phyloP scores from a whole-genome alignment of 1,140 invertebrate genomes.

The Penaeus chinensis region DNA sequence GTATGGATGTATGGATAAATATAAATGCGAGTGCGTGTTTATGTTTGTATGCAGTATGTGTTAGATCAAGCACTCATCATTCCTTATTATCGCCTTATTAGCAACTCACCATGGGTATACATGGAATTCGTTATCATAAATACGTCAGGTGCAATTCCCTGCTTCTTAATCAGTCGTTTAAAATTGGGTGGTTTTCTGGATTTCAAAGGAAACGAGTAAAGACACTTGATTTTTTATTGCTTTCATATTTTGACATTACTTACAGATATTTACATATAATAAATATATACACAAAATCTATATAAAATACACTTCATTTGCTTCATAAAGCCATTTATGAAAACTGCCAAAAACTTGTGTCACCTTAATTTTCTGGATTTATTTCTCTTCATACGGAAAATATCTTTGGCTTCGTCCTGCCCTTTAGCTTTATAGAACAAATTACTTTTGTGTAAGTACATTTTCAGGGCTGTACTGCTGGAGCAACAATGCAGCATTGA shows the following conservation, averaged over 20 bases:
- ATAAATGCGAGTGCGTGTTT: not conserved
- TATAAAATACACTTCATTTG: slow-evolving; percentile 59
- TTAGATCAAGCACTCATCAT: not conserved
- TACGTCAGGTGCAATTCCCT: not conserved
- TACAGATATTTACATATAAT: slow-evolving; percentile 61
- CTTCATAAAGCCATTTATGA: slow-evolving; percentile 61
- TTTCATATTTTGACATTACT: slow-evolving; percentile 57
- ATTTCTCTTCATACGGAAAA: slow-evolving; percentile 23
- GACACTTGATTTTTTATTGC: slow-evolving; percentile 61
- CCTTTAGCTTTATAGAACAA: slow-evolving; percentile 41
- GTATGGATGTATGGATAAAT: not conserved
- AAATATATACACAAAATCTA: slow-evolving; percentile 62
- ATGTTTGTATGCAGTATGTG: slow-evolving; percentile 24
- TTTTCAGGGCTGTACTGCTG: not conserved
- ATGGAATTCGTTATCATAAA: not conserved
- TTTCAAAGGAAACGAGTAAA: not conserved
- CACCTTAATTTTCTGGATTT: slow-evolving; percentile 46
- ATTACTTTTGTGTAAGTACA: slow-evolving; percentile 30
- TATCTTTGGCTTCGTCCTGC: slow-evolving; percentile 49
- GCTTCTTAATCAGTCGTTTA: not conserved
- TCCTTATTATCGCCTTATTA: not conserved
- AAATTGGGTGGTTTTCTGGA: too few species aligned
- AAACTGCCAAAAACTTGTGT: slow-evolving; percentile 51
- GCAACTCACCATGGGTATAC: not conserved
- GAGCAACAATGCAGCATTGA: slow-evolving; percentile 15